Evolutionary conservation across 2,888 invertebrate species (phyloP).

Genomic region (Callimorpha dominula): DNA sequence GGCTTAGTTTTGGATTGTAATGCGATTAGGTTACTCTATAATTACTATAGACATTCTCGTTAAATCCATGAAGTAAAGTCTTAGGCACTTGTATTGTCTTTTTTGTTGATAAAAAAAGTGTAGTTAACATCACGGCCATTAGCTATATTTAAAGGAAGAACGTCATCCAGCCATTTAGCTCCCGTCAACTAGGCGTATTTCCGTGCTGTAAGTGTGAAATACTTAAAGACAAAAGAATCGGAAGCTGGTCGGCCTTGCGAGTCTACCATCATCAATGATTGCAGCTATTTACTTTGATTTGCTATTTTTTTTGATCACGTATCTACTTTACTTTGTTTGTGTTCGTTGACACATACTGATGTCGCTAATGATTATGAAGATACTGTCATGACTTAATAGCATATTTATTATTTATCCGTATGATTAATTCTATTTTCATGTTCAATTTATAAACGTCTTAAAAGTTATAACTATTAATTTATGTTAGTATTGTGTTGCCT

Average conservation of each 20-base stretch:
- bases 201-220: slow-evolving; percentile 75
- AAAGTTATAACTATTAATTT: not conserved
- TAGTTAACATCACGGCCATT: slow-evolving; percentile 68
- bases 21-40: slow-evolving; percentile 25
- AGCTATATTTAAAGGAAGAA: slow-evolving; percentile 68
- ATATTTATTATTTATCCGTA: slow-evolving; percentile 1
- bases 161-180: slow-evolving; percentile 79
- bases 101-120: slow-evolving; percentile 66
- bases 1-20: slow-evolving; percentile 47
- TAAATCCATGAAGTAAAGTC: slow-evolving; percentile 54
- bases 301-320: slow-evolving; percentile 48
- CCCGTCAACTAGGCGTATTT: slow-evolving; percentile 82
- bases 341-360: slow-evolving; percentile 20
- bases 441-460: not conserved
- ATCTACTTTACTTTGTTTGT: slow-evolving; percentile 38
- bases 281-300: slow-evolving; percentile 53
- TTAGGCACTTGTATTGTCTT: slow-evolving; percentile 67
- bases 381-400: not conserved
- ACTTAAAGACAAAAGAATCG: slow-evolving; percentile 76
- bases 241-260: slow-evolving; percentile 74
- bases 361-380: not conserved
- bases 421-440: slow-evolving; percentile 1
- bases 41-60: slow-evolving; percentile 28
- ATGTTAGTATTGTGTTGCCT: not conserved
- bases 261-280: slow-evolving; percentile 63